These are phyloP conservation scores for Pristiophorus japonicus DNA, from an alignment of 2,113 vertebrate genomes.

Conservation along the genomic window DNA sequence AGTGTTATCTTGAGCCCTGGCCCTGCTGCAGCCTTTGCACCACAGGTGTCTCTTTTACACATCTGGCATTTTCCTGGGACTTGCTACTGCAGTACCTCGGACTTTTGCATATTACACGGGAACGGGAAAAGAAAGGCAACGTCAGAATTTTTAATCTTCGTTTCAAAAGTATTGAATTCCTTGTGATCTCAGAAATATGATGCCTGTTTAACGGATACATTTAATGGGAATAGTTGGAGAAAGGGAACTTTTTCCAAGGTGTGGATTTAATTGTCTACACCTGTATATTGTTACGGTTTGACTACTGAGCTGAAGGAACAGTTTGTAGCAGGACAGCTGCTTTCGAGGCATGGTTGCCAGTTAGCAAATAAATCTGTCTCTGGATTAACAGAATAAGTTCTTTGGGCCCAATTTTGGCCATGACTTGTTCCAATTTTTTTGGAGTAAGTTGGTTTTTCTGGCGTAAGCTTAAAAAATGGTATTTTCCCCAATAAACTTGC, in stretches of 20 bases:
- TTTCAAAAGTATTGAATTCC: not conserved
- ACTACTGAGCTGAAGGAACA: no score
- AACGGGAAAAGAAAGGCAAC: not conserved
- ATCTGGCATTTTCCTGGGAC: no score
- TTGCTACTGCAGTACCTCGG: no score
- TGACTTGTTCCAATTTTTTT: no score
- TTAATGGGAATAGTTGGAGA: not conserved
- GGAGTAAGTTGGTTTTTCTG: no score
- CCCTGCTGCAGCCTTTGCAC: no score
- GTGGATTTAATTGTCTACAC: not conserved
- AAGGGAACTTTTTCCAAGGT: not conserved
- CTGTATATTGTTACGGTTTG: not conserved
- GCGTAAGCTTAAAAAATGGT: no score
- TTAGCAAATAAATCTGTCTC: not conserved
- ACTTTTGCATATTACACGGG: not conserved
- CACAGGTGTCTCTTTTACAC: no score
- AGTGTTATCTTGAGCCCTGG: no score
- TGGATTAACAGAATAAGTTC: not conserved
- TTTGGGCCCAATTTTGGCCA: no score
- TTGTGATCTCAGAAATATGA: not conserved
- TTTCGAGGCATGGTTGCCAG: not conserved
- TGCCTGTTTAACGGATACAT: not conserved
- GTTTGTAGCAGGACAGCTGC: not conserved
- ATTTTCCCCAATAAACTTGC: no score
- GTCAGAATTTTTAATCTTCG: not conserved